These are phyloP conservation scores for Ophioninae sp. DNA, from an alignment of 2,888 invertebrate species.

Conservation along the genomic window DNA sequence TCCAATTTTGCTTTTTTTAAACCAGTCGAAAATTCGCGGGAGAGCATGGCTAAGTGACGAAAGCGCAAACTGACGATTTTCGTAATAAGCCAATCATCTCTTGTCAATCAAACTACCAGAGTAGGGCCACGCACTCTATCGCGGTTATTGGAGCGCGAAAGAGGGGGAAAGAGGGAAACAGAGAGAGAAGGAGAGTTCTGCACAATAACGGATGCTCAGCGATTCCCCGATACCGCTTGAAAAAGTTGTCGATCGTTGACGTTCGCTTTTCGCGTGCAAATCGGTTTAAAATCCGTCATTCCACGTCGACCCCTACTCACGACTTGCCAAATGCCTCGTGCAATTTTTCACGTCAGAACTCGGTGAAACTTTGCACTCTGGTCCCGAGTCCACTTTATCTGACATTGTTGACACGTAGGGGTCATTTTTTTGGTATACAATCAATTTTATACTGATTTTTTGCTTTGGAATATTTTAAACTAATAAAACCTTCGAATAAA, in stretches of 20 bases:
- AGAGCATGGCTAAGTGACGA: slow-evolving; percentile 19
- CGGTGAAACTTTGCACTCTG: neutral
- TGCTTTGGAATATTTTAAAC: neutral
- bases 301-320: slow-evolving; percentile 13
- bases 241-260: slow-evolving; percentile 14
- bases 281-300: slow-evolving; percentile 46
- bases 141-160: too few species aligned
- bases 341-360: neutral
- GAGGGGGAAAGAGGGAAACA: too few species aligned
- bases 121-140: too few species aligned
- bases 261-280: slow-evolving; percentile 24
- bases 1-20: too few species aligned
- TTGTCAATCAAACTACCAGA: slow-evolving; percentile 42
- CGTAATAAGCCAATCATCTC: slow-evolving; percentile 39
- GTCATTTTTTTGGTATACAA: neutral
- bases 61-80: slow-evolving; percentile 25
- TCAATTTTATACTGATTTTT: neutral
- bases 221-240: slow-evolving; percentile 19
- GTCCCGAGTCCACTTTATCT: too few species aligned
- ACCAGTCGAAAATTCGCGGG: slow-evolving; percentile 28
- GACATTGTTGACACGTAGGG: neutral
- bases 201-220: slow-evolving; percentile 31
- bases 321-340: neutral
- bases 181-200: neutral
- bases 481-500: too few species aligned